Base-by-base conservation (phyloP, 2,888 invertebrate species). In the Athrips mouffetella region DNA sequence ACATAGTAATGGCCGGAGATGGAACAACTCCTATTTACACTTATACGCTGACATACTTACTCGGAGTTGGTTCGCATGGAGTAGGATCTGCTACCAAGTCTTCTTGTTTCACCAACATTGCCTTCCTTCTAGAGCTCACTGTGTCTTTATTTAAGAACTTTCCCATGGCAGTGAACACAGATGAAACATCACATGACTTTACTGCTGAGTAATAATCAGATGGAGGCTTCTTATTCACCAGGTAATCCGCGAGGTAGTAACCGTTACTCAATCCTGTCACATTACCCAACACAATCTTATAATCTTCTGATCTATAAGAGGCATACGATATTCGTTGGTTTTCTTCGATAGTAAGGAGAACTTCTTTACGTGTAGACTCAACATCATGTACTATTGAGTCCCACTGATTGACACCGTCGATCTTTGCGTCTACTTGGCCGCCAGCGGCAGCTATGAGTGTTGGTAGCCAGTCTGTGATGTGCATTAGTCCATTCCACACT, bases 391-490 rank as follows among this genome's bases (percentile, higher is more conserved):
- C 73, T 50, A 94, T 82, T 11, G 92, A 85, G 1, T 91, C 88
- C 94, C 94, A 94, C 64, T 93, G 90, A 67, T 93, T 91, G 5
- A 92, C 74, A 10, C 94, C 94, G 58, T 94, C 94, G 3, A 94
- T 78, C 37, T 82, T 77, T 4, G 73, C 73, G 21, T 55, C 59
- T 1, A 78, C 30, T 40, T 54, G 53, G 0, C 77, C 80, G 18
- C 88, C 85, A 2, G 77, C 83, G 2, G 87, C 88, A 0, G 80
- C 65, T 35, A 84, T 67, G 5, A 93, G 75, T 0, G 97, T 96
- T 0, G 97, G 96, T 30, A 96, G 70, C 93, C 95, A 95, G 74
- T 97, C 97, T 3, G 92, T 91, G 8, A 96, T 91, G 67, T 96
- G 96, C 70, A 96, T 91, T 44, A 95, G 80, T 1, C 86, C 87